A percentile compares a stretch with the other conserved stretches of the same genome.
Conservation (phyloP, 2,113 vertebrate species). For the Rallus limicola region DNA sequence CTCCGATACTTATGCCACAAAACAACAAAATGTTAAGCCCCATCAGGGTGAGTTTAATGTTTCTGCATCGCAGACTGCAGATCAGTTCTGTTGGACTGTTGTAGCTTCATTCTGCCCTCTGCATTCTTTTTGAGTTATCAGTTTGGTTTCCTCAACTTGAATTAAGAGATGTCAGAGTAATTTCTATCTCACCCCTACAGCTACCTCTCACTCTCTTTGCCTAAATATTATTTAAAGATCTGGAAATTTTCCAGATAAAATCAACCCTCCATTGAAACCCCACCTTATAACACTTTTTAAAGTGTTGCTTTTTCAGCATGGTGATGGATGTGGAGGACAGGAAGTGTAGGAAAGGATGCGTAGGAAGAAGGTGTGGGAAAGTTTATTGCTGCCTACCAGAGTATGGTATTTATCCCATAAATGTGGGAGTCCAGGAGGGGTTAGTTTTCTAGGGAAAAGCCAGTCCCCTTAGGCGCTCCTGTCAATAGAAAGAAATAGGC, state of each 20-base stretch:
- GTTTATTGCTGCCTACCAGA: not conserved
- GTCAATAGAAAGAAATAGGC: not conserved
- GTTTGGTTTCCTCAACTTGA: not conserved
- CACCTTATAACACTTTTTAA: not conserved
- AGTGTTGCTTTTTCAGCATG: not conserved
- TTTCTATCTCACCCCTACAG: not conserved
- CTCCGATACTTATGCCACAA: not conserved
- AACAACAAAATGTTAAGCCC: not conserved
- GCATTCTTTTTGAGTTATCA: not conserved
- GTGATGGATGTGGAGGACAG: not conserved
- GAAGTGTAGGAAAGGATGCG: not conserved
- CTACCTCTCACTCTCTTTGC: not conserved
- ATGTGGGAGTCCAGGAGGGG: not conserved
- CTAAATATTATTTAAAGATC: not conserved
- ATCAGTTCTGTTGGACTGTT: not conserved
- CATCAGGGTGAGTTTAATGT: not conserved
- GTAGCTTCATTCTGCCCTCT: not conserved
- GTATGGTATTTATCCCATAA: not conserved
- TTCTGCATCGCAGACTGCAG: not conserved
- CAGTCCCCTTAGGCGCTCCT: not conserved
- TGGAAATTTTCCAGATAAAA: not conserved
- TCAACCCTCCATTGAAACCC: not conserved
- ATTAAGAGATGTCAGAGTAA: not conserved
- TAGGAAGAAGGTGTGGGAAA: not conserved
- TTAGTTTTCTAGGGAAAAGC: not conserved